Conservation (phyloP, 2,797 vertebrate genomes). For the Paramormyrops hopkinsi region DNA sequence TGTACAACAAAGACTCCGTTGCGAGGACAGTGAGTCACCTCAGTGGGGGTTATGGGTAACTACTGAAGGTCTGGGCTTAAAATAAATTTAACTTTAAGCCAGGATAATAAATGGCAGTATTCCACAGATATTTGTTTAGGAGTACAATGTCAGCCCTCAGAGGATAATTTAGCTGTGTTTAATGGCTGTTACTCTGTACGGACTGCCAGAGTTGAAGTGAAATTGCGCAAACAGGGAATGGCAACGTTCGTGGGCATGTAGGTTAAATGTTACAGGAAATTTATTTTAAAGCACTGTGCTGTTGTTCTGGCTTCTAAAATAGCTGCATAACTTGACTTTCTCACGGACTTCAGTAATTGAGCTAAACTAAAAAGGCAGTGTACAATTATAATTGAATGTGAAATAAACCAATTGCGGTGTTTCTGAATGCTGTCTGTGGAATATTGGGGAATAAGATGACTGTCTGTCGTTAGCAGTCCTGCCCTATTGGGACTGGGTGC, state of each 20-base stretch:
- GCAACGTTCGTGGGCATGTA: background rate
- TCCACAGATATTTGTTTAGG: background rate
- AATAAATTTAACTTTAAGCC: background rate
- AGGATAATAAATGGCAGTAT: background rate
- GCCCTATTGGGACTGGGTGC: background rate
- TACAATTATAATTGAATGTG: background rate
- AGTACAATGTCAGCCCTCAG: background rate
- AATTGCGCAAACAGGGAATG: background rate
- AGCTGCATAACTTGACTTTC: background rate
- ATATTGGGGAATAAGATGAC: background rate
- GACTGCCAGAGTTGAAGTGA: background rate
- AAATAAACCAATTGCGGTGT: background rate
- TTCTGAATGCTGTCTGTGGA: background rate
- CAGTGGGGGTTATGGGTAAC: background rate
- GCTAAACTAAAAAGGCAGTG: background rate
- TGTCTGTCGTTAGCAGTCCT: background rate
- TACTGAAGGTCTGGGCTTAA: background rate
- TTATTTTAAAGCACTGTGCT: background rate
- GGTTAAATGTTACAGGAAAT: background rate
- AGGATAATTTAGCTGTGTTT: background rate
- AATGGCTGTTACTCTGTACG: background rate
- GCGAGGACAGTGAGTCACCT: background rate
- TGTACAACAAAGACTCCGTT: background rate
- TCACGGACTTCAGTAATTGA: background rate
- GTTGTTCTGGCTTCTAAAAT: background rate